Evolutionary conservation across 23 tunicate genomes (phyloP).

Genomic region (Halocynthia aurantium): DNA sequence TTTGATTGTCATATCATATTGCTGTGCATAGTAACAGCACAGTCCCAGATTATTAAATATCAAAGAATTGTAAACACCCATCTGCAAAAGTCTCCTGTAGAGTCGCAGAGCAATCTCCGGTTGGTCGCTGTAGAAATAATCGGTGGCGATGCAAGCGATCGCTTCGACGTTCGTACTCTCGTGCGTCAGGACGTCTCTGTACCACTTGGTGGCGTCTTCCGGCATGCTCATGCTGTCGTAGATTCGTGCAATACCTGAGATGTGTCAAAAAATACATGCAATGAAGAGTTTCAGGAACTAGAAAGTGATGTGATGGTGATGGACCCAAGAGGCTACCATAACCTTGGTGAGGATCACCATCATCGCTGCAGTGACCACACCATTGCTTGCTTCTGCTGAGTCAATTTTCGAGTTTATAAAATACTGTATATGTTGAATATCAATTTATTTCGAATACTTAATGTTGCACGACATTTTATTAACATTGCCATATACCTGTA

Average conservation of each 20-base stretch:
- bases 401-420: too few relatives aligned
- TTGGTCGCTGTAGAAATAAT: conserved; percentile 84
- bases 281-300: neutral
- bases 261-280: neutral
- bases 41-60: conserved; percentile 75
- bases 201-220: conserved; percentile 62
- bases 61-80: conserved; percentile 78
- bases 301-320: neutral
- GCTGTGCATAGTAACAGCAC: conserved; percentile 91
- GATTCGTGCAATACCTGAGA: conserved; percentile 44
- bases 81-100: conserved; percentile 76
- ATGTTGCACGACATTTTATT: too few relatives aligned
- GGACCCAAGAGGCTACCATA: too few relatives aligned
- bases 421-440: too few relatives aligned
- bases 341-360: too few relatives aligned
- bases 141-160: conserved; percentile 79
- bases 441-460: too few relatives aligned
- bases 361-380: too few relatives aligned
- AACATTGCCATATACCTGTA: too few relatives aligned
- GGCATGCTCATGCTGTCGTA: conserved; percentile 73
- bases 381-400: too few relatives aligned
- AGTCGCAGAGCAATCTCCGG: conserved; percentile 79
- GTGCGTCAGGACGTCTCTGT: conserved; percentile 41
- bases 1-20: conserved; percentile 81
- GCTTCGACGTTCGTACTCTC: conserved; percentile 82